phyloP scores from a whole-genome alignment of 1,140 invertebrate genomes.

The Bathynomus jamesi region DNA sequence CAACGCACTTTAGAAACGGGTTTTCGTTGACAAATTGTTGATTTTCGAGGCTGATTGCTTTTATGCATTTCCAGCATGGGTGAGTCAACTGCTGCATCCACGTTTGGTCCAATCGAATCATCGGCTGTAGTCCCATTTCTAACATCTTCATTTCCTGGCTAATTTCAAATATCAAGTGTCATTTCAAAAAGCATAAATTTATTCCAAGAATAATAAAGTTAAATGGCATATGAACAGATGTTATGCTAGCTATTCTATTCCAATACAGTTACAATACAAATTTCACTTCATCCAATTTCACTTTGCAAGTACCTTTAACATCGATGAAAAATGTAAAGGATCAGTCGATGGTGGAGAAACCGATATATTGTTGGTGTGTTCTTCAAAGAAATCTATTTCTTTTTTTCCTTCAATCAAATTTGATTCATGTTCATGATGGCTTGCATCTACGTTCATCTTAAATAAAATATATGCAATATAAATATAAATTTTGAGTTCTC shows the following conservation, averaged over 20 bases:
- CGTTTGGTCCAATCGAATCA: constrained; percentile 45
- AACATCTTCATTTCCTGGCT: neutral
- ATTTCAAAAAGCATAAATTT: neutral
- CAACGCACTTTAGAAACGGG: constrained; percentile 42
- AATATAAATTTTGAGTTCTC: no score
- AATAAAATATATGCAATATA: no score
- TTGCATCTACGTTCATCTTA: constrained; percentile 46
- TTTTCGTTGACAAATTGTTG: constrained; percentile 58
- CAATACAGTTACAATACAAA: no score
- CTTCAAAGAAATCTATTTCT: constrained; percentile 76
- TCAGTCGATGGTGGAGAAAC: constrained; percentile 11
- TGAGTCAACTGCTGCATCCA: constrained; percentile 46
- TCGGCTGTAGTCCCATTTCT: constrained; percentile 35
- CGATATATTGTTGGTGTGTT: constrained; percentile 46
- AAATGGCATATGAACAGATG: no score
- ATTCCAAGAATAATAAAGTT: neutral
- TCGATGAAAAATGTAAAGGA: neutral
- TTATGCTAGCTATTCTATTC: no score
- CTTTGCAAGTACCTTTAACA: constrained; percentile 32
- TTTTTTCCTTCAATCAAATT: constrained; percentile 44
- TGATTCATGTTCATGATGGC: constrained; percentile 25
- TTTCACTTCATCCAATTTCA: constrained; percentile 41
- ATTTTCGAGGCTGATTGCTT: constrained; percentile 50
- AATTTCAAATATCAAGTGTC: neutral
- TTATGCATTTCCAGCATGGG: constrained; percentile 43